These are phyloP conservation scores for Tanytarsus gracilentus DNA, from an alignment of 2,888 invertebrate genomes.

Conservation along the genomic window DNA sequence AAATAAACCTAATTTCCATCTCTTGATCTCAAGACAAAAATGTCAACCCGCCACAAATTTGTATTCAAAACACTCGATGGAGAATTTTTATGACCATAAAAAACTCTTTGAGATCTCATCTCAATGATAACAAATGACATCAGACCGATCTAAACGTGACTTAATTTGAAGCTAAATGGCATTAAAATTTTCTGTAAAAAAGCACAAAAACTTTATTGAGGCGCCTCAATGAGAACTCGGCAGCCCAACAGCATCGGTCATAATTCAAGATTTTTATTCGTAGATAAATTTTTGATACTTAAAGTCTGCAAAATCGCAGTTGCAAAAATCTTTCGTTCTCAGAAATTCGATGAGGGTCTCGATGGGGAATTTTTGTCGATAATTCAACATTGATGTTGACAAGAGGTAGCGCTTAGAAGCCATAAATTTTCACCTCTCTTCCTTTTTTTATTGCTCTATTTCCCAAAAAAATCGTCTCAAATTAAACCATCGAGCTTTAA, in stretches of 20 bases:
- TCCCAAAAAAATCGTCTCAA: too few relatives aligned
- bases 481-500: too few relatives aligned
- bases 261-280: constrained; percentile 13
- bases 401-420: too few relatives aligned
- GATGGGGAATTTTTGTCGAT: too few relatives aligned
- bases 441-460: too few relatives aligned
- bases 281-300: not conserved
- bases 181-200: not conserved
- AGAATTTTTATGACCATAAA: not conserved
- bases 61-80: constrained; percentile 22
- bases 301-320: constrained; percentile 11
- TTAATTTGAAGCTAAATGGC: constrained; percentile 24
- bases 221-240: constrained; percentile 12
- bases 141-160: constrained; percentile 28
- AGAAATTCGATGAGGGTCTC: not conserved
- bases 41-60: too few relatives aligned
- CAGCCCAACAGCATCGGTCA: too few relatives aligned
- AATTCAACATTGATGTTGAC: too few relatives aligned
- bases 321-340: constrained; percentile 5
- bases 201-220: not conserved
- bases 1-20: not conserved
- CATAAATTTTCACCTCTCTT: too few relatives aligned
- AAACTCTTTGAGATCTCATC: not conserved
- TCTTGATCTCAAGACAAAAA: not conserved
- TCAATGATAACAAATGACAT: constrained; percentile 22